These are phyloP conservation scores for Macroramphosus scolopax DNA, from an alignment of 2,797 vertebrate genomes.

Conservation along the genomic window DNA sequence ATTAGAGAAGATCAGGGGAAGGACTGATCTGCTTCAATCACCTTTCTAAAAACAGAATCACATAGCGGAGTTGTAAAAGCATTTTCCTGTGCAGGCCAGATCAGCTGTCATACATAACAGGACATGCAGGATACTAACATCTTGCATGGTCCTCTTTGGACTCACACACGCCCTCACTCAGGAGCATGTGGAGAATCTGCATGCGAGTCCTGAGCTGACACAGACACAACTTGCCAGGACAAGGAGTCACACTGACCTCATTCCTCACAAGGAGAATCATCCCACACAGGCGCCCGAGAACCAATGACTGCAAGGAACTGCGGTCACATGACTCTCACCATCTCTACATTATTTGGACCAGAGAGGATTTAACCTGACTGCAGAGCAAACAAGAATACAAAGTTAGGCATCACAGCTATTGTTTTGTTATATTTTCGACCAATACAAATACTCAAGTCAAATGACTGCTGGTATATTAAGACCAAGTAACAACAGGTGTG, in stretches of 20 bases:
- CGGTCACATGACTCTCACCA: slow-evolving; percentile 30
- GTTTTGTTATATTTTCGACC: neutral
- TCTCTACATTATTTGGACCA: slow-evolving; percentile 39
- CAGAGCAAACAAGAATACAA: neutral
- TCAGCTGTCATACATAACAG: too few relatives aligned
- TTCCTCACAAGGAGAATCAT: slow-evolving; percentile 35
- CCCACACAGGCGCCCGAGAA: slow-evolving; percentile 14
- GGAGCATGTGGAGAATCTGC: too few relatives aligned
- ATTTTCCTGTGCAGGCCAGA: too few relatives aligned
- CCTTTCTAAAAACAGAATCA: too few relatives aligned
- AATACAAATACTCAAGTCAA: neutral
- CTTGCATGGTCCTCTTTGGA: too few relatives aligned
- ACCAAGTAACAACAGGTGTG: neutral
- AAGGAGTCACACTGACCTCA: slow-evolving; percentile 48
- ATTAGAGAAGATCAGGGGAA: too few relatives aligned
- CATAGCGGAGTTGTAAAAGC: too few relatives aligned
- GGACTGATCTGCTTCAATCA: too few relatives aligned
- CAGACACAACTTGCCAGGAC: slow-evolving; percentile 19
- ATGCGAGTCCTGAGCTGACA: slow-evolving; percentile 8
- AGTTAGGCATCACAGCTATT: slow-evolving; percentile 1
- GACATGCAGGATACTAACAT: too few relatives aligned
- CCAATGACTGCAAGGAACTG: slow-evolving; percentile 21
- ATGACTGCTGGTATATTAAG: neutral
- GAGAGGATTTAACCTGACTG: slow-evolving; percentile 33
- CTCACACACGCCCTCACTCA: too few relatives aligned